phyloP scores from a whole-genome alignment of 2,113 vertebrate genomes.

The Macaca mulatta region DNA sequence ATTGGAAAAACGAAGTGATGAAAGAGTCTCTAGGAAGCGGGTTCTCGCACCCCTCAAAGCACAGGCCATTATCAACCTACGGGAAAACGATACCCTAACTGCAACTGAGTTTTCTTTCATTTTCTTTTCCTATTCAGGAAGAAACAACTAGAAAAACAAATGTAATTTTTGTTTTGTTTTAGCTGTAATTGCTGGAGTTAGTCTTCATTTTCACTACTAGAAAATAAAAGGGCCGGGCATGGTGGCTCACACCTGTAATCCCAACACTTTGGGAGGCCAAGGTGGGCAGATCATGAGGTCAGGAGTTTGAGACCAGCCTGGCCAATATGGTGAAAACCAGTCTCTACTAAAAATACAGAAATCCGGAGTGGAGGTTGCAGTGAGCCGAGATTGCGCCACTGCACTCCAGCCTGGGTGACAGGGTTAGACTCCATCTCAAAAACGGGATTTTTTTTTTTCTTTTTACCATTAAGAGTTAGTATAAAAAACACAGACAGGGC shows the following conservation, averaged over 20 bases:
- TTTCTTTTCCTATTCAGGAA: not conserved
- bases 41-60: not conserved
- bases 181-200: not conserved
- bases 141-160: not conserved
- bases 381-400: rapidly evolving
- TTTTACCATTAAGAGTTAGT: not conserved
- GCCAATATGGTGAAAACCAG: too few relatives aligned
- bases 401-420: too few relatives aligned
- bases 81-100: not conserved
- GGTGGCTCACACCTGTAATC: too few relatives aligned
- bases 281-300: too few relatives aligned
- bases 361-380: too few relatives aligned
- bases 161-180: not conserved
- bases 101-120: not conserved
- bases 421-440: too few relatives aligned
- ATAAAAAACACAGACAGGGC: not conserved
- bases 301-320: too few relatives aligned
- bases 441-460: not conserved
- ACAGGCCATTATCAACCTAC: not conserved
- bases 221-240: not conserved
- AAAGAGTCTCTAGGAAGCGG: not conserved
- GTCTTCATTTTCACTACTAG: not conserved
- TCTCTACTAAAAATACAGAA: too few relatives aligned
- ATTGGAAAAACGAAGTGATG: not conserved
- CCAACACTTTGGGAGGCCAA: too few relatives aligned